Evolutionary conservation across 1,140 invertebrate genomes (phyloP), one percentile per base, ranked within the genome.

Genomic region (Musca domestica): DNA sequence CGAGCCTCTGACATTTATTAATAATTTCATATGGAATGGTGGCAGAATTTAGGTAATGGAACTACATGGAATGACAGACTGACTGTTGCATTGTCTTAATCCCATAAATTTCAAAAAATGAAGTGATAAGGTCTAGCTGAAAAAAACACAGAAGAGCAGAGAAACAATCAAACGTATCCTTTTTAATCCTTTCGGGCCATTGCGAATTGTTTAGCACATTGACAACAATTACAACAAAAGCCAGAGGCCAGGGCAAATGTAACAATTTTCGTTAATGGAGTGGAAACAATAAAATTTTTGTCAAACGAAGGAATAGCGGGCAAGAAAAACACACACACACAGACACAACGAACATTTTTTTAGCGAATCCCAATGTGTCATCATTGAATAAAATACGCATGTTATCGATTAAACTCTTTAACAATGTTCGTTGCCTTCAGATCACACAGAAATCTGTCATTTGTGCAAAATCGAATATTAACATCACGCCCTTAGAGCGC

Each of bases 351-450:
- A 41, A 34, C 27, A 34, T 19, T 6, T n/a, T 30, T 30, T 17
- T 58, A 7, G 52, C 22, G 7, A 25, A 56, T 12, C 41, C 9
- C 34, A 41, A 10, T 41, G 12, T 41, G 34, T 12, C 34, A 41
- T 12, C 34, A 41, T 41, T 41, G n/a, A 34, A 61, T 15, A 19
- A 12, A 27, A 7, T 25, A 61, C 56, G 56, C 56, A 61, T 61
- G 56, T 19, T n/a, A 34, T 41, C 27, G 56, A 41, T 61, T 61
- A 61, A 61, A 61, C 56, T 61, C 56, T 61, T 61, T 61, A 41
- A 34, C 27, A 61, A 27, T 61, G 12, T 5, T 12, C n/a, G 6
- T 4, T 30, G 27, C 27, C 34, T 7, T 5, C 3, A 30, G 3
- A 3, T 30, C 27, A 30, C 27, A 30, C 10, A 41, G 10, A 41